Evolutionary conservation across 2,113 vertebrate genomes (phyloP).

Genomic region (Loxodonta africana): DNA sequence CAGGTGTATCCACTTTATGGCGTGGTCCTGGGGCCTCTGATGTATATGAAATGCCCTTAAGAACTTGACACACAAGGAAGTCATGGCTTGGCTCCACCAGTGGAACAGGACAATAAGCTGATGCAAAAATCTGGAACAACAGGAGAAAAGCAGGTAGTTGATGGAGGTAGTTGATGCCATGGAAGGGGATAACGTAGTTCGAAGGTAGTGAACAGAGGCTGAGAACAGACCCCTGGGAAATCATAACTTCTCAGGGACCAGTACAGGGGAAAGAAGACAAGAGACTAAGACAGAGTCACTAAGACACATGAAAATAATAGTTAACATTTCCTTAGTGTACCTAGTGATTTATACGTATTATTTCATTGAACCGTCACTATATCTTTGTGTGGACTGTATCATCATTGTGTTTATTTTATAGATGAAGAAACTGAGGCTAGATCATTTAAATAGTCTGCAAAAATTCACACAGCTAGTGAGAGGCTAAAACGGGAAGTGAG

Average conservation of each 20-base stretch:
- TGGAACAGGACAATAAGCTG: not conserved
- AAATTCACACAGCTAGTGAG: not conserved
- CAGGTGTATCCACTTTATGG: not conserved
- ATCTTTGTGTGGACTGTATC: not conserved
- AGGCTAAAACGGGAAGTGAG: not conserved
- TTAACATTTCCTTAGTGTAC: not conserved
- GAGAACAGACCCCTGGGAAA: not conserved
- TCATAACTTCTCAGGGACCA: not conserved
- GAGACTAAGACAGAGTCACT: not conserved
- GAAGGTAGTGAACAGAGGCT: not conserved
- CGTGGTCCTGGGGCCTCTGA: not conserved
- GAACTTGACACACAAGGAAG: not conserved
- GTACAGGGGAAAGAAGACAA: not conserved
- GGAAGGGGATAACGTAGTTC: not conserved
- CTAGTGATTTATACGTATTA: not conserved
- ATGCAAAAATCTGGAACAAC: not conserved
- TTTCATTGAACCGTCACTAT: constrained; percentile 21
- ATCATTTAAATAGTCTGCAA: not conserved
- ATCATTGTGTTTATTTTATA: constrained; percentile 47
- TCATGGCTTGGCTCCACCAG: not conserved
- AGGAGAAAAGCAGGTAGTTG: not conserved
- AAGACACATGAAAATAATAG: constrained; percentile 12
- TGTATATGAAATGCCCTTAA: not conserved
- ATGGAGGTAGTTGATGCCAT: not conserved
- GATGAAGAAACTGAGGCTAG: not conserved